Percentiles rank a stretch among this genome's conserved stretches.
phyloP scores from a whole-genome alignment of 64 coral and sea anemone genomes.

The Cladopsammia gracilis region DNA sequence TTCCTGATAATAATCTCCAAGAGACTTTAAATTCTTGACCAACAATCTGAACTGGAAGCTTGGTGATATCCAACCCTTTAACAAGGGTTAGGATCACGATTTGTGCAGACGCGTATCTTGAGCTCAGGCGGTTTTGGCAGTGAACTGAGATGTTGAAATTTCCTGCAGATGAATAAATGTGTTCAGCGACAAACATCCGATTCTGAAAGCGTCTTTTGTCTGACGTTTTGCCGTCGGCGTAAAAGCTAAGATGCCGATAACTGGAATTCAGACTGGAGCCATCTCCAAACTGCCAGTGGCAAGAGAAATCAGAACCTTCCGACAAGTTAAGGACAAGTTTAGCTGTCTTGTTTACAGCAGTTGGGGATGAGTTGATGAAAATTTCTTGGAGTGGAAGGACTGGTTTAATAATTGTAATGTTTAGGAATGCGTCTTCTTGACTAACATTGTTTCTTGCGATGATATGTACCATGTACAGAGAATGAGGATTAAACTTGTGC shows the following conservation, averaged over 20 bases:
- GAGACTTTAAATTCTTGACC: conserved; percentile 20
- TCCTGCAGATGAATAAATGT: not conserved
- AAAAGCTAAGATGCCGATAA: conserved; percentile 3
- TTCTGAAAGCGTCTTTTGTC: conserved; percentile 3
- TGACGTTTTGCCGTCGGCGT: not conserved
- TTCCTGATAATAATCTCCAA: conserved; percentile 26
- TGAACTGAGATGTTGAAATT: not conserved
- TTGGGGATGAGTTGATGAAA: not conserved
- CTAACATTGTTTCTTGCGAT: conserved; percentile 15
- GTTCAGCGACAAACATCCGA: not conserved
- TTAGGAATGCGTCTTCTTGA: not conserved
- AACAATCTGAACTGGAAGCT: not conserved
- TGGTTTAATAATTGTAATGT: not conserved
- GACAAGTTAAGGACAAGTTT: not conserved
- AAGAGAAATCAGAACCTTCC: conserved; percentile 37
- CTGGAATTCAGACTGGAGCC: conserved; percentile 17
- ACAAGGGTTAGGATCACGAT: conserved; percentile 16
- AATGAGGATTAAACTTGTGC: conserved; percentile 28
- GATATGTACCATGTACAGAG: conserved; percentile 3
- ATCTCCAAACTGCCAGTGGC: conserved; percentile 23
- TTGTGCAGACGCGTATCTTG: not conserved
- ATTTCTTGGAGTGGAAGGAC: not conserved
- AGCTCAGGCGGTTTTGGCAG: conserved; percentile 29
- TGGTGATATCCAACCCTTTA: not conserved
- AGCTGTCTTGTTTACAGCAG: not conserved